Evolutionary conservation across 2,113 vertebrate genomes (phyloP).

Genomic region (Daphoenositta chrysoptera): DNA sequence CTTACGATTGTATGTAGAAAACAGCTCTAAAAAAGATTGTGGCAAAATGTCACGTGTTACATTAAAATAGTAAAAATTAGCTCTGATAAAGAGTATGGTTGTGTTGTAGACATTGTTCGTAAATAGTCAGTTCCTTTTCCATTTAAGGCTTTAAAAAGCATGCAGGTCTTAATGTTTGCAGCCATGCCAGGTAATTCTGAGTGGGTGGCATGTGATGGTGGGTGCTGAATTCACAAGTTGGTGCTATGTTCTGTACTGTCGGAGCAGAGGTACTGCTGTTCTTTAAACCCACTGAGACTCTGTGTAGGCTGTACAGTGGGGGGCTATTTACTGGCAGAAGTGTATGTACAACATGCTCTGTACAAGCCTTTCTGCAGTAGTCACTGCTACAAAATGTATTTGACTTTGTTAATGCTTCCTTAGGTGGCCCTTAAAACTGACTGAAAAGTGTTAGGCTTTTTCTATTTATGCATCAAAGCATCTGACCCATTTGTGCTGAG

Average conservation of each 20-base stretch:
- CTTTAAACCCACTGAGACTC: neutral
- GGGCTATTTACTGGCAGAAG: neutral
- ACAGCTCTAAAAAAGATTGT: neutral
- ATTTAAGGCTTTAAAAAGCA: neutral
- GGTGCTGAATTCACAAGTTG: neutral
- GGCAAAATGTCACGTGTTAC: neutral
- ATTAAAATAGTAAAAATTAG: neutral
- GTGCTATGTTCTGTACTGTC: neutral
- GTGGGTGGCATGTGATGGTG: fast-evolving
- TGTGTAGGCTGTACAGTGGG: neutral
- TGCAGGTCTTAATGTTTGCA: neutral
- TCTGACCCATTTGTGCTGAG: neutral
- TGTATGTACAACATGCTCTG: fast-evolving
- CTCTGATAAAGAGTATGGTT: neutral
- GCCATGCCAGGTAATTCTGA: neutral
- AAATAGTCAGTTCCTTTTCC: neutral
- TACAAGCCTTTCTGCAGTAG: neutral
- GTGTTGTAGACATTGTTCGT: neutral
- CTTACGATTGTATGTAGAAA: neutral
- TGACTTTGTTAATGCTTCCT: neutral
- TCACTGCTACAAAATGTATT: neutral
- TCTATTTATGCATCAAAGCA: neutral
- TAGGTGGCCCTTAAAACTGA: neutral
- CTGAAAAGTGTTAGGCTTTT: neutral
- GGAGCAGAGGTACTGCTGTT: neutral